Conservation (phyloP, 1,140 invertebrate species). For the Alviniconcha marisindica region DNA sequence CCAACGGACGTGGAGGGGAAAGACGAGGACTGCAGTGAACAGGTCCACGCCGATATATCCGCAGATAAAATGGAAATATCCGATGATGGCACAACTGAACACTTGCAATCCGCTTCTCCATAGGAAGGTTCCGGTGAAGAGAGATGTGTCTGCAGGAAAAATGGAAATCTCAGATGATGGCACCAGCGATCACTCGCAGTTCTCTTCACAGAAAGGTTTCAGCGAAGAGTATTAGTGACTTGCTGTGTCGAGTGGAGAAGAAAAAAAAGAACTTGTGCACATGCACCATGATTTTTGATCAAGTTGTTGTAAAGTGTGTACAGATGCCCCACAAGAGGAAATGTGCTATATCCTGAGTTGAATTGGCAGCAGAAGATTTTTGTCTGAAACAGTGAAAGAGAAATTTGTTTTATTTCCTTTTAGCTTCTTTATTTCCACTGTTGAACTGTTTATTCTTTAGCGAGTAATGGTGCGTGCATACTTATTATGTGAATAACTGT, state of each 20-base stretch:
- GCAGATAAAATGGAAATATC: conserved; percentile 24
- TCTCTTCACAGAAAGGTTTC: not conserved
- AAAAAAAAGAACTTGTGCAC: too few species aligned
- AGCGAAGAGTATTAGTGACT: not conserved
- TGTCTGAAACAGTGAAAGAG: conserved; percentile 25
- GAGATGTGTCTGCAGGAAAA: too few species aligned
- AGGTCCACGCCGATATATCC: not conserved
- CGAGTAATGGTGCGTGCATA: not conserved
- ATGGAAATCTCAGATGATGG: too few species aligned
- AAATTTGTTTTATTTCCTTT: conserved; percentile 29
- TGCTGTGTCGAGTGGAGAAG: not conserved
- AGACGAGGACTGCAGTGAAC: not conserved
- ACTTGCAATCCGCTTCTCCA: too few species aligned
- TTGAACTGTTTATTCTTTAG: not conserved
- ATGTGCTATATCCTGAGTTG: too few species aligned
- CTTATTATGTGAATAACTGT: not conserved
- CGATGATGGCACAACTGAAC: not conserved
- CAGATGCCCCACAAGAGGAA: too few species aligned
- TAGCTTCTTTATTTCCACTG: not conserved
- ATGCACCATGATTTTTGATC: too few species aligned
- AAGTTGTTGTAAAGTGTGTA: too few species aligned
- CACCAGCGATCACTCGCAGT: too few species aligned
- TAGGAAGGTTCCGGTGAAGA: too few species aligned
- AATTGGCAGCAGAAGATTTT: conserved; percentile 16
- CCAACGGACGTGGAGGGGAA: not conserved